phyloP scores from a whole-genome alignment of 2,797 vertebrate species.

The Gephyroberyx darwinii region DNA sequence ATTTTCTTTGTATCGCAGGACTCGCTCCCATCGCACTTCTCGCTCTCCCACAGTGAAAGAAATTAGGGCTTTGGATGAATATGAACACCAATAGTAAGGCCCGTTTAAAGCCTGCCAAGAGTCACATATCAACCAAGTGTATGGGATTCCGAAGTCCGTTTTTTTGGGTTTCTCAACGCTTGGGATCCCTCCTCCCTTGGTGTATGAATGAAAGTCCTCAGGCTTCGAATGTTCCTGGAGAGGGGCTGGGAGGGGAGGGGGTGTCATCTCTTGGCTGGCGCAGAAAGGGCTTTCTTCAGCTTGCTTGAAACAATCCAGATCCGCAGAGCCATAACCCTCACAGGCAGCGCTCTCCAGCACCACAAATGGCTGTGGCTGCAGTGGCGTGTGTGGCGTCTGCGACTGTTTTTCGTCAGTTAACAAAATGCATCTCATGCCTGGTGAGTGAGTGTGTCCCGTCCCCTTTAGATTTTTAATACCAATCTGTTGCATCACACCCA shows the following conservation, averaged over 20 bases:
- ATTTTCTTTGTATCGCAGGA: slow-evolving; percentile 12
- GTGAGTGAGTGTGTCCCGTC: slow-evolving; percentile 28
- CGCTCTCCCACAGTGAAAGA: neutral
- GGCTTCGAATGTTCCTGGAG: slow-evolving; percentile 39
- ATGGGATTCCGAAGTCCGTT: slow-evolving; percentile 9
- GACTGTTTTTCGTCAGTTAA: slow-evolving; percentile 26
- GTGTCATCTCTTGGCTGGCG: slow-evolving; percentile 47
- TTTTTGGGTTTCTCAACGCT: slow-evolving; percentile 26
- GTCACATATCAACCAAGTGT: slow-evolving; percentile 14
- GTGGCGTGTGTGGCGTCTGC: neutral
- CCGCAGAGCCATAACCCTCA: slow-evolving; percentile 31
- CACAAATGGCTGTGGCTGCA: slow-evolving; percentile 25
- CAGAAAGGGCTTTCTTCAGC: slow-evolving; percentile 47
- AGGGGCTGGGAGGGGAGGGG: slow-evolving; percentile 8
- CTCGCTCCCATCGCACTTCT: neutral
- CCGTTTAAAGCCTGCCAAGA: slow-evolving; percentile 2
- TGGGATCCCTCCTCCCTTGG: neutral
- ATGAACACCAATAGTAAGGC: neutral
- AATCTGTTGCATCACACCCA: slow-evolving; percentile 36
- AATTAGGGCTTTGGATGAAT: neutral
- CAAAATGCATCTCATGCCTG: slow-evolving; percentile 16
- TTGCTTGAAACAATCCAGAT: slow-evolving; percentile 65
- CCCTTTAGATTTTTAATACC: slow-evolving; percentile 4
- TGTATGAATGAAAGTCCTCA: slow-evolving; percentile 52
- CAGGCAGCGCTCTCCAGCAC: slow-evolving; percentile 32